A percentile compares a stretch with the other conserved stretches of the same genome.
Conservation (phyloP, 2,113 vertebrate species). For the Heliornis fulica region DNA sequence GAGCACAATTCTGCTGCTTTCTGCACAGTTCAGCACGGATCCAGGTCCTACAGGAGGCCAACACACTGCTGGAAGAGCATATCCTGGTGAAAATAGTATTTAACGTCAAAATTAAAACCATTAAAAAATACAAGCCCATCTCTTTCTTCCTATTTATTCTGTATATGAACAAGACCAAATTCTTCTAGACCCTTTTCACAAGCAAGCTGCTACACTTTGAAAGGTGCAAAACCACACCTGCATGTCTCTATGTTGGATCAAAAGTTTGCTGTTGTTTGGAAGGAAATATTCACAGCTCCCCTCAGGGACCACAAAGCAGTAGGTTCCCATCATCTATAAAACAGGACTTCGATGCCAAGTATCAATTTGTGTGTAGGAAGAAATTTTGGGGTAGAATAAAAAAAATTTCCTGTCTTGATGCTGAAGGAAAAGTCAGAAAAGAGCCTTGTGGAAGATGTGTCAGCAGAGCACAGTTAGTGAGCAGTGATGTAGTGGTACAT, state of each 20-base stretch:
- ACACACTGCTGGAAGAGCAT: fast-evolving
- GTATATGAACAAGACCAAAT: background rate
- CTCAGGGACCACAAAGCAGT: background rate
- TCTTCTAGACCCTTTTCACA: background rate
- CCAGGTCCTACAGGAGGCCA: background rate
- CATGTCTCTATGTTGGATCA: background rate
- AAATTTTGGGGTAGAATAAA: background rate
- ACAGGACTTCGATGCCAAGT: background rate
- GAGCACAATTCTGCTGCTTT: background rate
- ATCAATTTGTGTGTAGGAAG: background rate
- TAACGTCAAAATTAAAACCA: background rate
- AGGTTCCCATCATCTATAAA: background rate
- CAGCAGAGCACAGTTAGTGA: background rate
- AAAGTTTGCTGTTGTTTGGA: background rate
- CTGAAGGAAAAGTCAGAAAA: background rate
- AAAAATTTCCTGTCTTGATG: background rate
- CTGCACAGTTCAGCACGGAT: background rate
- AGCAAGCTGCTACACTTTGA: background rate
- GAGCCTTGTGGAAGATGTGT: background rate
- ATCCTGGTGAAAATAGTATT: fast-evolving
- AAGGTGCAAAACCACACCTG: background rate
- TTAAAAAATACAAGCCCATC: background rate
- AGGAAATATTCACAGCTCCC: background rate
- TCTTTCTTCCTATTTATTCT: background rate
- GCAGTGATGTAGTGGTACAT: background rate